These are phyloP conservation scores for Sebastolobus alascanus DNA, from an alignment of 2,797 vertebrate species.

Conservation along the genomic window DNA sequence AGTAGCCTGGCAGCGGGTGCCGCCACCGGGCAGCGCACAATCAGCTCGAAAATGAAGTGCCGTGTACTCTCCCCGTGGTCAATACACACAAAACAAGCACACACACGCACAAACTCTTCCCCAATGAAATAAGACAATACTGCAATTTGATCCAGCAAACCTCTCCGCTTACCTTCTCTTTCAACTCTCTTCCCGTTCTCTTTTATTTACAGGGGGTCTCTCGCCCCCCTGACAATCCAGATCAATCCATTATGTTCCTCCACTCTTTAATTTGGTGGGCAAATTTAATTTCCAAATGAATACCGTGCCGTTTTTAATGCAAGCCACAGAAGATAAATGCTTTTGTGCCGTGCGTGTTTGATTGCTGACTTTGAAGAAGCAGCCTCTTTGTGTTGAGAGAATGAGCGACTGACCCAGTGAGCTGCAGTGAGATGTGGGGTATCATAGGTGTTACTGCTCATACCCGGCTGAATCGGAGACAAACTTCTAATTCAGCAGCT, in stretches of 20 bases:
- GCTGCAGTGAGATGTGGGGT: slow-evolving; percentile 53
- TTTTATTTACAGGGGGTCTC: slow-evolving; percentile 71
- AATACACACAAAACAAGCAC: slow-evolving; percentile 28
- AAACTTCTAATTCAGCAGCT: slow-evolving; percentile 19
- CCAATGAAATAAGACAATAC: slow-evolving; percentile 76
- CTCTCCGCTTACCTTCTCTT: slow-evolving; percentile 67
- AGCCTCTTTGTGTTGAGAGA: slow-evolving; percentile 60
- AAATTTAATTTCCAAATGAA: slow-evolving; percentile 85
- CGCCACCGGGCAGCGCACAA: slow-evolving; percentile 65
- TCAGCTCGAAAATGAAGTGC: slow-evolving; percentile 74
- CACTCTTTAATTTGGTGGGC: slow-evolving; percentile 81
- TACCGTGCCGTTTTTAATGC: slow-evolving; percentile 72
- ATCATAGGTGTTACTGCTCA: slow-evolving; percentile 37
- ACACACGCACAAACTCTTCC: slow-evolving; percentile 48
- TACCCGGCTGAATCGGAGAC: slow-evolving; percentile 16
- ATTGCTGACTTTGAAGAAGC: slow-evolving; percentile 77
- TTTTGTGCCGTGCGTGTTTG: slow-evolving; percentile 76
- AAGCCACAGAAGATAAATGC: slow-evolving; percentile 76
- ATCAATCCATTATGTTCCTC: slow-evolving; percentile 78
- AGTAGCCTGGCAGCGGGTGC: slow-evolving; percentile 60
- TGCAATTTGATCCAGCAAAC: slow-evolving; percentile 74
- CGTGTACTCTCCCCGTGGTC: slow-evolving; percentile 36
- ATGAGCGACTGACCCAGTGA: slow-evolving; percentile 60
- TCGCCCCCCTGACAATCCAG: slow-evolving; percentile 59
- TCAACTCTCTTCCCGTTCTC: slow-evolving; percentile 50